These are phyloP conservation scores for Drosophila tani DNA, from an alignment of 1,140 invertebrate genomes.

Conservation along the genomic window DNA sequence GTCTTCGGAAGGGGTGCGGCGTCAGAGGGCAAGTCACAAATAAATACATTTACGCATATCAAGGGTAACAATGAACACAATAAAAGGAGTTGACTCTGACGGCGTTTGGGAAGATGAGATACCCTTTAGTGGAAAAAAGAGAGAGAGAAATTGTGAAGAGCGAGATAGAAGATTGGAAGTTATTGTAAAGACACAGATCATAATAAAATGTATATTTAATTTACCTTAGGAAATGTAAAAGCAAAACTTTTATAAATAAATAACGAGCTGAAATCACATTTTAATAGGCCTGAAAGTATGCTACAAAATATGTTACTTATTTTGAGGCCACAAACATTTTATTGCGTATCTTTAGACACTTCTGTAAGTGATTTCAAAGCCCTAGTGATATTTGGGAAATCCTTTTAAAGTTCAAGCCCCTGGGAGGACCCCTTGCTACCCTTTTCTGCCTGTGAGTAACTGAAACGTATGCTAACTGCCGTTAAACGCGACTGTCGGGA, in stretches of 20 bases:
- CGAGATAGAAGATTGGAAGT: background rate
- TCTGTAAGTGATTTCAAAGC: too few relatives aligned
- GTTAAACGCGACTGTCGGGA: constrained; percentile 56
- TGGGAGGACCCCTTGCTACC: constrained; percentile 3
- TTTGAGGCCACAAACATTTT: too few relatives aligned
- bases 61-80: constrained; percentile 65
- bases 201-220: background rate
- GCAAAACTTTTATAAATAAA: background rate
- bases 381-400: too few relatives aligned
- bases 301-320: too few relatives aligned
- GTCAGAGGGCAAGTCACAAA: constrained; percentile 72
- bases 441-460: background rate
- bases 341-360: too few relatives aligned
- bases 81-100: constrained; percentile 5
- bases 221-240: background rate
- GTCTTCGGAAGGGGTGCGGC: constrained; percentile 14
- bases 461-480: constrained; percentile 74
- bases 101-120: background rate
- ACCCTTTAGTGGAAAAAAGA: background rate
- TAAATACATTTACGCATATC: constrained; percentile 76
- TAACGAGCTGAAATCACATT: too few relatives aligned
- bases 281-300: too few relatives aligned
- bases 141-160: too few relatives aligned
- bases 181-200: too few relatives aligned
- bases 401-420: background rate